phyloP scores from a whole-genome alignment of 2,888 invertebrate genomes.

The Temnothorax unifasciatus region DNA sequence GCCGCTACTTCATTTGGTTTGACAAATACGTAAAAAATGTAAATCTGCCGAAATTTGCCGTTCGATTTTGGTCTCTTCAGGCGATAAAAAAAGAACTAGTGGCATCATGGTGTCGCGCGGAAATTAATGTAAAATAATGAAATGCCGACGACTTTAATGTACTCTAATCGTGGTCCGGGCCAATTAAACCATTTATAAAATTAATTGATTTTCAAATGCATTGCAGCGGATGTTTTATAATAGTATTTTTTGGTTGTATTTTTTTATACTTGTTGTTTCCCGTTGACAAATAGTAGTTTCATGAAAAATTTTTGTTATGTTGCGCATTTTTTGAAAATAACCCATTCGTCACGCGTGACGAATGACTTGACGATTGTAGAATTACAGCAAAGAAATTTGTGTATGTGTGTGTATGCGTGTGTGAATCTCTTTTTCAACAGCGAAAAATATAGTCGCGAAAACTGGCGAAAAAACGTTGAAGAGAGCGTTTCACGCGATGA shows the following conservation, averaged over 20 bases:
- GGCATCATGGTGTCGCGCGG: not conserved
- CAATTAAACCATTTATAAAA: conserved; percentile 4
- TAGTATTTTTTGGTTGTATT: not conserved
- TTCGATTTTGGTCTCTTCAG: not conserved
- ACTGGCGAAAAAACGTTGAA: not conserved
- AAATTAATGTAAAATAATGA: conserved; percentile 26
- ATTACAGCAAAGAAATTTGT: not conserved
- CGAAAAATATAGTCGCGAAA: not conserved
- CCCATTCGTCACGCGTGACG: not conserved
- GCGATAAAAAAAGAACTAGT: conserved; percentile 3
- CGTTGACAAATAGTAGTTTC: not conserved
- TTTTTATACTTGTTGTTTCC: not conserved
- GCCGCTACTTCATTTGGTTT: not conserved
- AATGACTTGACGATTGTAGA: not conserved
- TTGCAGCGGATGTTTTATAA: too few species aligned
- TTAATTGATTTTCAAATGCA: conserved; percentile 1
- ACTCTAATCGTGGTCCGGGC: not conserved
- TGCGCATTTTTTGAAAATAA: not conserved
- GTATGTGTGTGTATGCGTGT: not conserved
- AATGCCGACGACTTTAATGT: conserved; percentile 27
- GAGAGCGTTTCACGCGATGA: conserved; percentile 7
- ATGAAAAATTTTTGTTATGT: not conserved
- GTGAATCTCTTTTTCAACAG: not conserved
- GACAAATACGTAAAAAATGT: conserved; percentile 36
- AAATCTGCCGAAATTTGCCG: conserved; percentile 6